Conservation (phyloP, 2,113 vertebrate genomes). For the Hirundichthys speculiger region DNA sequence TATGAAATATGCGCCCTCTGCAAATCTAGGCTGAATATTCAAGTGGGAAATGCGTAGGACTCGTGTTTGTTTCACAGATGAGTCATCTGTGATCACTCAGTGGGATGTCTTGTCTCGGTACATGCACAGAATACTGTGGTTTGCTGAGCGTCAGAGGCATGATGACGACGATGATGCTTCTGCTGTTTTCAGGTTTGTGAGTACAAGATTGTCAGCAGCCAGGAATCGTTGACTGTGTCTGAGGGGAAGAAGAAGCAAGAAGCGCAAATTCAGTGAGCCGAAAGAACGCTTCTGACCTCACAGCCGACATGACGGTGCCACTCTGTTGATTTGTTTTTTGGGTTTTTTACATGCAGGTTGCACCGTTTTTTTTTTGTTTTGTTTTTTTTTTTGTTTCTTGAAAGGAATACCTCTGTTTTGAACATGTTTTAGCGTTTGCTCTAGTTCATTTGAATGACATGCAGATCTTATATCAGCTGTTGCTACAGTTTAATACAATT, state of each 20-base stretch:
- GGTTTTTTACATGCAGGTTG: neutral
- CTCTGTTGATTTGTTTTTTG: neutral
- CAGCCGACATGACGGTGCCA: neutral
- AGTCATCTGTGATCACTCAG: constrained; percentile 39
- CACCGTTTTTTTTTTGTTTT: no score
- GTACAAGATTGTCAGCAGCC: constrained; percentile 82
- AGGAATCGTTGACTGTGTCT: constrained; percentile 74
- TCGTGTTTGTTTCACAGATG: constrained; percentile 26
- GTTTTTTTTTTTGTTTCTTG: constrained; percentile 17
- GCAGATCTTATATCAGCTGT: no score
- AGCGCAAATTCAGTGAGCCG: constrained; percentile 90
- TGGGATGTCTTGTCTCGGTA: constrained; percentile 23
- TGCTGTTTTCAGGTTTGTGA: constrained; percentile 71
- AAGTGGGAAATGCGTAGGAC: constrained; percentile 43
- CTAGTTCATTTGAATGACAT: neutral
- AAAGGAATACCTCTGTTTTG: neutral
- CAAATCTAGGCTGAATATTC: neutral
- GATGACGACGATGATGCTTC: neutral
- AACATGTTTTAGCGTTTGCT: neutral
- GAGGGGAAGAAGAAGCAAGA: constrained; percentile 82
- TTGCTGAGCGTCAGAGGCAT: neutral
- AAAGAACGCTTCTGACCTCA: constrained; percentile 77
- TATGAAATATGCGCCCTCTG: neutral
- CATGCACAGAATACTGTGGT: neutral
- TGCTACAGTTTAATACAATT: no score